phyloP scores from a whole-genome alignment of 2,888 invertebrate species.

The Dolichomitus sp. region DNA sequence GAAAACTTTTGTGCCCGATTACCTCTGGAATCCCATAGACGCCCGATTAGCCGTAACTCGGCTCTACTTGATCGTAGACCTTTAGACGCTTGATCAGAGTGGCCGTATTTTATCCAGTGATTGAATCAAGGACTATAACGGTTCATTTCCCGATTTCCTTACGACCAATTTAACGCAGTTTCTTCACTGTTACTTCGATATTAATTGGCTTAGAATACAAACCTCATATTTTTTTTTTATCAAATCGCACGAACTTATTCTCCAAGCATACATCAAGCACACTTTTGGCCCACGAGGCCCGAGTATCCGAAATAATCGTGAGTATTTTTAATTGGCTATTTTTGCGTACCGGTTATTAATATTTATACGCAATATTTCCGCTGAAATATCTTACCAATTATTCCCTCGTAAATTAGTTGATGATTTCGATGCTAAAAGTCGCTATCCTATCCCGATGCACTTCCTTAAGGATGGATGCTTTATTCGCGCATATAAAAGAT shows the following conservation, averaged over 20 bases:
- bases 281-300: too few species aligned
- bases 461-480: too few species aligned
- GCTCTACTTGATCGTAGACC: constrained; percentile 36
- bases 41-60: constrained; percentile 14
- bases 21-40: constrained; percentile 24
- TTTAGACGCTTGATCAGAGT: constrained; percentile 5
- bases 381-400: constrained; percentile 1
- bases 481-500: neutral
- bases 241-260: neutral
- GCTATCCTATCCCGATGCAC: neutral
- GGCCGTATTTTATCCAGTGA: constrained; percentile 1
- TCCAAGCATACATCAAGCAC: neutral
- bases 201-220: neutral
- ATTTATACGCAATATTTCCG: neutral
- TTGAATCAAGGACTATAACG: neutral
- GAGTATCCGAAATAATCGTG: too few species aligned
- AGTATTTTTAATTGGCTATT: too few species aligned
- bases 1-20: constrained; percentile 53
- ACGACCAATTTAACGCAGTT: neutral
- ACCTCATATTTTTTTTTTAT: neutral
- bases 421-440: neutral
- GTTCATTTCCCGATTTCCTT: neutral
- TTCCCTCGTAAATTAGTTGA: neutral
- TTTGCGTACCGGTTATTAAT: neutral
- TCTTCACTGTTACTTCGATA: neutral